phyloP scores from a whole-genome alignment of 2,797 vertebrate genomes.

The Bucorvus abyssinicus region DNA sequence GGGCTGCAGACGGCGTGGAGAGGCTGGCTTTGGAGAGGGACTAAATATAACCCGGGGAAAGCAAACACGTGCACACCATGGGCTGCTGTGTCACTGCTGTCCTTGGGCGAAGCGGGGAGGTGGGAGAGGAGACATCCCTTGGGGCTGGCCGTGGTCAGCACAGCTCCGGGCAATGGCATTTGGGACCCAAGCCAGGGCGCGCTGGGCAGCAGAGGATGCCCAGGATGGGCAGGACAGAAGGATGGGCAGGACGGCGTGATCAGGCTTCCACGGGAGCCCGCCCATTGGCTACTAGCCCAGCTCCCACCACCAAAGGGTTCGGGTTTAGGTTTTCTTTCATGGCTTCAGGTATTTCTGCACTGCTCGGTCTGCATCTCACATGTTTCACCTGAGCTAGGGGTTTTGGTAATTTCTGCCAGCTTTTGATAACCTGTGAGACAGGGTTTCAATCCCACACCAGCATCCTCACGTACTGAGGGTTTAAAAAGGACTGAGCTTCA shows the following conservation, averaged over 20 bases:
- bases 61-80: neutral
- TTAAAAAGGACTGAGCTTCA: neutral
- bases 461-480: neutral
- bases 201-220: neutral
- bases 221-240: no score
- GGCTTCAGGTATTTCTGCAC: neutral
- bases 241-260: fast-evolving
- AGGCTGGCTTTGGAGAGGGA: neutral
- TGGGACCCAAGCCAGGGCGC: neutral
- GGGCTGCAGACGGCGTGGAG: neutral
- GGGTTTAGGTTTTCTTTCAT: neutral
- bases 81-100: neutral
- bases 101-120: neutral
- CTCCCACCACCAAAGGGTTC: neutral
- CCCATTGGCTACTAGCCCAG: neutral
- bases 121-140: neutral
- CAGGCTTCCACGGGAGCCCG: fast-evolving
- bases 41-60: neutral
- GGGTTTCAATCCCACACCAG: neutral
- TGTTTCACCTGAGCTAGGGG: neutral
- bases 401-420: neutral
- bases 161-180: neutral
- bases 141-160: neutral
- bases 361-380: fast-evolving
- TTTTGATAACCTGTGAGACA: neutral